These are phyloP conservation scores for Aplochiton taeniatus DNA, from an alignment of 2,797 vertebrate genomes.

Conservation along the genomic window DNA sequence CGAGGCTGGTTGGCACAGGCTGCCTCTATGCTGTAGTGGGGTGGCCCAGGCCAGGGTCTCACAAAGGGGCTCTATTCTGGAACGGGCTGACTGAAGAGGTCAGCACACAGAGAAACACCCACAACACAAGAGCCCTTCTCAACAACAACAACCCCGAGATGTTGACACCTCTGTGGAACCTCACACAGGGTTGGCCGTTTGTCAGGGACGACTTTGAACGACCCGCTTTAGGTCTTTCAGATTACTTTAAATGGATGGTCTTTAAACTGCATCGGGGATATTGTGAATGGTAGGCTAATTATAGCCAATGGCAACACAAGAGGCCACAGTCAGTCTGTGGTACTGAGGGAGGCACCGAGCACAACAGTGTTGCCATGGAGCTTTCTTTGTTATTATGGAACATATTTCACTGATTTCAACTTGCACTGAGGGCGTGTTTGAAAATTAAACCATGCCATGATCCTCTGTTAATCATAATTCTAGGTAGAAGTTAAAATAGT, in stretches of 20 bases:
- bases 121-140: constrained; percentile 43
- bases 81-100: constrained; percentile 39
- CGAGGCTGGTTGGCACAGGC: constrained; percentile 78
- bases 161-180: constrained; percentile 52
- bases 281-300: constrained; percentile 56
- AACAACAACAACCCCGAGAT: constrained; percentile 49
- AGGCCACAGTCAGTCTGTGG: constrained; percentile 34
- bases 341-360: constrained; percentile 31
- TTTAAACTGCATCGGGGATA: constrained; percentile 40
- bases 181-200: constrained; percentile 38
- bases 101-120: constrained; percentile 32
- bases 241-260: constrained; percentile 36
- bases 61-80: constrained; percentile 73
- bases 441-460: no score
- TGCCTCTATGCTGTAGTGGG: constrained; percentile 67
- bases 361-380: constrained; percentile 65
- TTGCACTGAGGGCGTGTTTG: no score
- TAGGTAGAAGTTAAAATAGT: no score
- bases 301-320: constrained; percentile 60
- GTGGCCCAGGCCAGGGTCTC: constrained; percentile 52
- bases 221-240: constrained; percentile 23
- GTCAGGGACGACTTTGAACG: constrained; percentile 11
- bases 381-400: no score
- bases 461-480: no score
- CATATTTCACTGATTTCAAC: no score